These are phyloP conservation scores for Dipus sagitta DNA, from an alignment of 2,797 vertebrate species.

Conservation along the genomic window DNA sequence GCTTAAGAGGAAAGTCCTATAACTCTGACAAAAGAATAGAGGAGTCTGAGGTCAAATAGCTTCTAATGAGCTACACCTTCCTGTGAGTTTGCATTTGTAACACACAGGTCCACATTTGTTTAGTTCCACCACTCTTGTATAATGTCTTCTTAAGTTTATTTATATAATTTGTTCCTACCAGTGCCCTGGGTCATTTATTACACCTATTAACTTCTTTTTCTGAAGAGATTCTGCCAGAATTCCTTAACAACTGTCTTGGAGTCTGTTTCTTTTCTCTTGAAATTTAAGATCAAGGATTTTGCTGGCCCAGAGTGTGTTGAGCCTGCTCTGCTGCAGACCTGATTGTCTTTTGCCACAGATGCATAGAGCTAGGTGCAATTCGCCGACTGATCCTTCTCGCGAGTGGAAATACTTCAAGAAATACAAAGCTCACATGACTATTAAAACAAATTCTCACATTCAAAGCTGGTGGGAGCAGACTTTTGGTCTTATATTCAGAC, in stretches of 20 bases:
- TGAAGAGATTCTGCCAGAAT: conserved; percentile 81
- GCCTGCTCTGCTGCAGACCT: conserved; percentile 44
- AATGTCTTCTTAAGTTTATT: conserved; percentile 84
- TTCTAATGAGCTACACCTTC: conserved; percentile 29
- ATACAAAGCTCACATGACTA: background rate
- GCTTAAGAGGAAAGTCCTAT: conserved; percentile 73
- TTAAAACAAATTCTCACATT: background rate
- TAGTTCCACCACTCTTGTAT: conserved; percentile 64
- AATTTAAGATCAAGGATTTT: conserved; percentile 75
- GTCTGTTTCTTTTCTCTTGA: conserved; percentile 82
- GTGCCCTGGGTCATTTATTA: conserved; percentile 84
- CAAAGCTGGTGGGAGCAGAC: background rate
- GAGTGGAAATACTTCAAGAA: conserved; percentile 34
- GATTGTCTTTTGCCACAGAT: conserved; percentile 43
- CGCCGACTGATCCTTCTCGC: conserved; percentile 13
- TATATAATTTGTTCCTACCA: conserved; percentile 81
- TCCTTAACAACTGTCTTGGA: conserved; percentile 66
- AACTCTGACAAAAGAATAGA: conserved; percentile 46
- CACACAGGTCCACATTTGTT: conserved; percentile 72
- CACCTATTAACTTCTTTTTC: conserved; percentile 78
- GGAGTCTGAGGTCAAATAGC: background rate
- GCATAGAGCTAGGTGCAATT: background rate
- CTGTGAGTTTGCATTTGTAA: conserved; percentile 30
- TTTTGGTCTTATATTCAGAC: background rate
- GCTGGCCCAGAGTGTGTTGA: conserved; percentile 9